phyloP scores from a whole-genome alignment of 2,797 vertebrate species.

The Spondyliosoma cantharus region DNA sequence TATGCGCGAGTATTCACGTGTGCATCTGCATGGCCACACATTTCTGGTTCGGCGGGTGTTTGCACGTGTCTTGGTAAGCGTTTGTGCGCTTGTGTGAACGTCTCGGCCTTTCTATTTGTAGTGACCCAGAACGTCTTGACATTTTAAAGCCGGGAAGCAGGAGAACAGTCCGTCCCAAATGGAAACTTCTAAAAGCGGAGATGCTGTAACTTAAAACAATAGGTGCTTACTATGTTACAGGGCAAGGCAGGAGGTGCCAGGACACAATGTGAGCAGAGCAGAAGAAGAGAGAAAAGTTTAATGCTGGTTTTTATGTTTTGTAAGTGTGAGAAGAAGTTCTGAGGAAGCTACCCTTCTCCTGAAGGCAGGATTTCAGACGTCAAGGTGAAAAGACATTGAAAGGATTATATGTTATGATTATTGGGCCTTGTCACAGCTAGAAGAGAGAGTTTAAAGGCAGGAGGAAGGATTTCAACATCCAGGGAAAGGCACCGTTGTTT shows the following conservation, averaged over 20 bases:
- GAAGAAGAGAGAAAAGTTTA: background rate
- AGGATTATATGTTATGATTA: background rate
- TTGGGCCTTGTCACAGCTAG: background rate
- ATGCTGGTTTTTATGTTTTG: constrained; percentile 6
- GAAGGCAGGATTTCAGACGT: background rate
- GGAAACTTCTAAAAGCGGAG: constrained; percentile 57
- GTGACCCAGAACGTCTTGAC: constrained; percentile 55
- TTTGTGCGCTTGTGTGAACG: background rate
- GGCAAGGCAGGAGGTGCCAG: constrained; percentile 27
- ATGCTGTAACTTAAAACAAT: constrained; percentile 50
- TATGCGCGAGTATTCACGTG: constrained; percentile 3
- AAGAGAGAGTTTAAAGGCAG: background rate
- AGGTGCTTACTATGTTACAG: constrained; percentile 7
- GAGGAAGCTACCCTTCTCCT: too few species aligned
- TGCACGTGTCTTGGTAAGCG: background rate
- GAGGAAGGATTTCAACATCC: background rate
- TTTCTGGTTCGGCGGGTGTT: background rate
- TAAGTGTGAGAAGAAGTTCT: background rate
- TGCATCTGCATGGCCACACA: constrained; percentile 4
- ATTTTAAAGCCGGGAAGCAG: constrained; percentile 39
- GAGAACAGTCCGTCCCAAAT: constrained; percentile 54
- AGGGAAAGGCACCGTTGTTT: background rate
- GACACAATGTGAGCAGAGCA: background rate
- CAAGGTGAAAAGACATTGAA: constrained; percentile 8
- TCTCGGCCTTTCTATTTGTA: background rate